Percentiles rank a stretch among this genome's conserved stretches.
Evolutionary conservation across 2,888 invertebrate species (phyloP).

Genomic region (Stomorhina lunata): DNA sequence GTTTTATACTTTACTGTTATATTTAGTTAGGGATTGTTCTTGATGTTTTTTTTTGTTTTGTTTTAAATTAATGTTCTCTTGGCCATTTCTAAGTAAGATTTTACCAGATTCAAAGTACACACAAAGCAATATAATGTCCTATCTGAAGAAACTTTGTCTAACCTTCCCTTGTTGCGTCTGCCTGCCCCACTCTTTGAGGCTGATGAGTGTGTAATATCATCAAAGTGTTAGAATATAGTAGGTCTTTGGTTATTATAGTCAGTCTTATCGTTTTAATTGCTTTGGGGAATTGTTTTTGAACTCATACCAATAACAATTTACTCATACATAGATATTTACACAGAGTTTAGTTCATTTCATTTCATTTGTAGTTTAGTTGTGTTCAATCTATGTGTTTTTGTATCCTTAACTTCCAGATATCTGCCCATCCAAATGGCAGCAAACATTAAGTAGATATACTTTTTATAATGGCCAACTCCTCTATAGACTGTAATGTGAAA

Average conservation of each 20-base stretch:
- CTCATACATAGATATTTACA: neutral
- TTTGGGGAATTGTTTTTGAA: slow-evolving; percentile 59
- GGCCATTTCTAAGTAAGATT: slow-evolving; percentile 39
- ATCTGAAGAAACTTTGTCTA: neutral
- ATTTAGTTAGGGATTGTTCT: slow-evolving; percentile 11
- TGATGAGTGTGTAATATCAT: slow-evolving; percentile 56
- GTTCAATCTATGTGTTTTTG: slow-evolving; percentile 19
- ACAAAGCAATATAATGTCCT: neutral
- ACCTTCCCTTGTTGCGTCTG: neutral
- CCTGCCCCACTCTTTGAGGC: neutral
- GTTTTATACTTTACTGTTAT: slow-evolving; percentile 36
- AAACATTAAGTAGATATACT: slow-evolving; percentile 44
- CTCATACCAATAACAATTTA: neutral
- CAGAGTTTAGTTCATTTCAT: slow-evolving; percentile 4
- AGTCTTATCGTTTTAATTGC: slow-evolving; percentile 66
- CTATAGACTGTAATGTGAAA: neutral
- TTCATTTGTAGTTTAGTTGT: slow-evolving; percentile 28
- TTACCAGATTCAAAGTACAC: slow-evolving; percentile 21
- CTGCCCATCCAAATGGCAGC: slow-evolving; percentile 39
- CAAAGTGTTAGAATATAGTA: slow-evolving; percentile 61
- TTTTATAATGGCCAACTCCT: slow-evolving; percentile 41
- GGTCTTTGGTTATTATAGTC: slow-evolving; percentile 59
- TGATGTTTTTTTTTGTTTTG: slow-evolving; percentile 10
- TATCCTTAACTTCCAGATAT: slow-evolving; percentile 22
- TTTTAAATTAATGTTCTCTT: slow-evolving; percentile 60